Evolutionary conservation across 2,797 vertebrate species (phyloP).

Genomic region (Xiphophorus birchmanni): DNA sequence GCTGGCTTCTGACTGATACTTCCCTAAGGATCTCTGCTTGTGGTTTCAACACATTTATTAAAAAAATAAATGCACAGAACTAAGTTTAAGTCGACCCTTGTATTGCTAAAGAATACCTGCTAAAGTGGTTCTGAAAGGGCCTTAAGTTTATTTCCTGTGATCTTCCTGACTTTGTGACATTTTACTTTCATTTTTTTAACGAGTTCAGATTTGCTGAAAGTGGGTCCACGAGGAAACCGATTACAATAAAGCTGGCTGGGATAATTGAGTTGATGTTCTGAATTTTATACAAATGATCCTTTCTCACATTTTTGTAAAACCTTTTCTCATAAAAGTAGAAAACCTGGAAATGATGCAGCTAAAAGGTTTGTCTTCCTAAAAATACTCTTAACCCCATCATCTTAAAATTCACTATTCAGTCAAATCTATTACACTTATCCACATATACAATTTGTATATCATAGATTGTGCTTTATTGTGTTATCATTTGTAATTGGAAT

Average conservation of each 20-base stretch:
- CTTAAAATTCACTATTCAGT: not conserved
- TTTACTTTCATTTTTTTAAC: constrained; percentile 67
- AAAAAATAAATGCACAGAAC: constrained; percentile 14
- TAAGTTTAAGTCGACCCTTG: constrained; percentile 47
- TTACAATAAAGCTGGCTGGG: constrained; percentile 71
- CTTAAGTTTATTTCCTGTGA: constrained; percentile 45
- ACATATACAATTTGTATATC: not conserved
- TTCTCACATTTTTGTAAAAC: not conserved
- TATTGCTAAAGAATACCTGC: constrained; percentile 29
- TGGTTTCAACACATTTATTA: constrained; percentile 45
- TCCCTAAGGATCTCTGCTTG: constrained; percentile 26
- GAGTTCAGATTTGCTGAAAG: constrained; percentile 64
- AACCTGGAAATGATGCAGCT: not conserved
- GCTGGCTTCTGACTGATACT: constrained; percentile 59
- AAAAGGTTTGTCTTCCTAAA: not conserved
- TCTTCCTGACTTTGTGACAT: constrained; percentile 67
- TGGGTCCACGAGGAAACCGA: constrained; percentile 61
- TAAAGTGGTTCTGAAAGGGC: constrained; percentile 52
- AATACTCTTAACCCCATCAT: not conserved
- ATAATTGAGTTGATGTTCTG: constrained; percentile 39
- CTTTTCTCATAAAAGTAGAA: not conserved
- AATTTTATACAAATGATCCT: constrained; percentile 15
- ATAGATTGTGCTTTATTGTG: not conserved
- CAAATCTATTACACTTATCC: not conserved
- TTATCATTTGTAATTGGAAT: not conserved